phyloP scores from a whole-genome alignment of 92 coral and sea anemone genomes.

The Bergia sp. region DNA sequence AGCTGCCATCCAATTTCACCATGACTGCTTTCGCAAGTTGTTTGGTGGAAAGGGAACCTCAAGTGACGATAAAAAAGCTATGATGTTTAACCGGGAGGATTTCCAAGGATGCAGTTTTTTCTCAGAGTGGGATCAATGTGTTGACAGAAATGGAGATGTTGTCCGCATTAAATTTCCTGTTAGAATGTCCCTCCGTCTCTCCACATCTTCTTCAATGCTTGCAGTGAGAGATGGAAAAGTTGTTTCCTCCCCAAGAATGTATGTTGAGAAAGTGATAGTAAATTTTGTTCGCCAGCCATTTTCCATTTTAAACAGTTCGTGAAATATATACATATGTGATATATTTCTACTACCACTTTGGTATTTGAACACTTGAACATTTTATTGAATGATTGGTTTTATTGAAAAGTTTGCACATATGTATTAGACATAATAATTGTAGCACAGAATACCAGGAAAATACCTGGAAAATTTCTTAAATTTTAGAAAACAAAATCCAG shows the following conservation, averaged over 20 bases:
- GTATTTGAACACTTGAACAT: slow-evolving; percentile 14
- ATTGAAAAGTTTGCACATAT: too few species aligned
- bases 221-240: slow-evolving; percentile 49
- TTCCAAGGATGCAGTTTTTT: slow-evolving; percentile 48
- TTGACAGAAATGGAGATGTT: slow-evolving; percentile 78
- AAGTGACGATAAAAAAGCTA: slow-evolving; percentile 65
- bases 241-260: slow-evolving; percentile 56
- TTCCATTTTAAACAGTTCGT: slow-evolving; percentile 35
- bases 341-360: slow-evolving; percentile 19
- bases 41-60: slow-evolving; percentile 57
- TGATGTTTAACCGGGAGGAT: slow-evolving; percentile 48
- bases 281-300: slow-evolving; percentile 57
- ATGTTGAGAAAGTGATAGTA: slow-evolving; percentile 52
- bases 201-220: slow-evolving; percentile 51
- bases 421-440: slow-evolving; percentile 11
- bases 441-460: slow-evolving; percentile 6
- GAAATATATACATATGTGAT: slow-evolving; percentile 7
- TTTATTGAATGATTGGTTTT: not conserved
- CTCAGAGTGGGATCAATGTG: slow-evolving; percentile 59
- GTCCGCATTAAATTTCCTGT: slow-evolving; percentile 44
- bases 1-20: slow-evolving; percentile 54
- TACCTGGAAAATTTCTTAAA: slow-evolving; percentile 4
- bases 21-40: slow-evolving; percentile 63
- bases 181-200: slow-evolving; percentile 49
- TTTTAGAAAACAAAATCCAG: slow-evolving; percentile 13